Conservation (phyloP, 1,140 invertebrate genomes). For the Nomia melanderi region DNA sequence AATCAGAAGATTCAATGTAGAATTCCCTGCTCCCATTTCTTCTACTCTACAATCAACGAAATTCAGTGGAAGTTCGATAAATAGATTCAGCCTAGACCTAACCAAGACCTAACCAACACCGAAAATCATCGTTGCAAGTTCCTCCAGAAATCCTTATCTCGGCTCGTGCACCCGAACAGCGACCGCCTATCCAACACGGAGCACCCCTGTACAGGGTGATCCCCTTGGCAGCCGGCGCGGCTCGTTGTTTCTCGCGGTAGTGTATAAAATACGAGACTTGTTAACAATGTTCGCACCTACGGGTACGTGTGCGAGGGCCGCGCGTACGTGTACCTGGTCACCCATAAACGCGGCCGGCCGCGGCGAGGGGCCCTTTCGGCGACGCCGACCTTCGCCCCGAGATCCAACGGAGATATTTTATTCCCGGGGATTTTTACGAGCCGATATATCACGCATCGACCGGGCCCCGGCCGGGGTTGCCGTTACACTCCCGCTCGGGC, state of each 20-base stretch:
- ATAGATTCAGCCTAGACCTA: too few species aligned
- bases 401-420: conserved; percentile 80
- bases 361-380: conserved; percentile 73
- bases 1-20: too few species aligned
- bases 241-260: conserved; percentile 65
- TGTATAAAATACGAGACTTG: conserved; percentile 80
- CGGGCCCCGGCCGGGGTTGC: conserved; percentile 66
- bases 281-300: conserved; percentile 81
- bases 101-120: too few species aligned
- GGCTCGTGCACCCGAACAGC: too few species aligned
- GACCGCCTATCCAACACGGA: too few species aligned
- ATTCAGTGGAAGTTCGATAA: too few species aligned
- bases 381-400: conserved; percentile 78
- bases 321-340: conserved; percentile 59
- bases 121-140: too few species aligned
- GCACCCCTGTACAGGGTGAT: conserved; percentile 52
- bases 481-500: conserved; percentile 62
- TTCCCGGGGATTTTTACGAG: conserved; percentile 80
- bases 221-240: conserved; percentile 36
- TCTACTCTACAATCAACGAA: too few species aligned
- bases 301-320: conserved; percentile 53
- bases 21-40: too few species aligned
- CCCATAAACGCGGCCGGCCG: conserved; percentile 57
- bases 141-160: too few species aligned
- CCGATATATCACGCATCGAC: conserved; percentile 81